A percentile compares a stretch with the other conserved stretches of the same genome.
Evolutionary conservation across 1,140 invertebrate species (phyloP).

Genomic region (Bombus superbus): DNA sequence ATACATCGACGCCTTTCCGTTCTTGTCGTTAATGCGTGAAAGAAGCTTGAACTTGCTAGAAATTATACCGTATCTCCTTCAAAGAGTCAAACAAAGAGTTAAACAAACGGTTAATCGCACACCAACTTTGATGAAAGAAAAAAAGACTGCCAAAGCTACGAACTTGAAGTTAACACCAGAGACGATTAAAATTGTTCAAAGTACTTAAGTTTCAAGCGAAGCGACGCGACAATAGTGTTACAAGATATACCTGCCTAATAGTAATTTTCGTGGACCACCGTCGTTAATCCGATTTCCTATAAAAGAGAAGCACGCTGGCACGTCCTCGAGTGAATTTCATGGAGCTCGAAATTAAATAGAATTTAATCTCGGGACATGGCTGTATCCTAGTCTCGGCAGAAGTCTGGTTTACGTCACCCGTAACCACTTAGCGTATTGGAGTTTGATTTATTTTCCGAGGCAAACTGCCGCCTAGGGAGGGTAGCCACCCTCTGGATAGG

Average conservation of each 20-base stretch:
- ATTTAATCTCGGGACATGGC: conserved; percentile 75
- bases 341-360: conserved; percentile 77
- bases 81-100: too few relatives aligned
- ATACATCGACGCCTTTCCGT: too few relatives aligned
- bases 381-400: conserved; percentile 53
- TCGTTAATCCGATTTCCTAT: conserved; percentile 47
- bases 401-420: conserved; percentile 80
- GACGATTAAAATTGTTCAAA: background rate
- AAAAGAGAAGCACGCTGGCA: conserved; percentile 27
- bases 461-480: conserved; percentile 77
- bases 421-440: conserved; percentile 82
- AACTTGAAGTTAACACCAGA: background rate
- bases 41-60: background rate
- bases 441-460: conserved; percentile 81
- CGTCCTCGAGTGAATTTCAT: conserved; percentile 67
- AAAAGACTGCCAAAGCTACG: background rate
- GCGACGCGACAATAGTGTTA: background rate
- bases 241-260: background rate
- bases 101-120: too few relatives aligned
- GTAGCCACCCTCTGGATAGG: conserved; percentile 72
- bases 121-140: background rate
- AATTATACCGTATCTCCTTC: background rate
- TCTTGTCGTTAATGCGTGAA: background rate
- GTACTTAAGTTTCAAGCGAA: background rate
- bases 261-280: background rate